Conservation (phyloP, 2,888 invertebrate genomes). For the Coremacera marginata region DNA sequence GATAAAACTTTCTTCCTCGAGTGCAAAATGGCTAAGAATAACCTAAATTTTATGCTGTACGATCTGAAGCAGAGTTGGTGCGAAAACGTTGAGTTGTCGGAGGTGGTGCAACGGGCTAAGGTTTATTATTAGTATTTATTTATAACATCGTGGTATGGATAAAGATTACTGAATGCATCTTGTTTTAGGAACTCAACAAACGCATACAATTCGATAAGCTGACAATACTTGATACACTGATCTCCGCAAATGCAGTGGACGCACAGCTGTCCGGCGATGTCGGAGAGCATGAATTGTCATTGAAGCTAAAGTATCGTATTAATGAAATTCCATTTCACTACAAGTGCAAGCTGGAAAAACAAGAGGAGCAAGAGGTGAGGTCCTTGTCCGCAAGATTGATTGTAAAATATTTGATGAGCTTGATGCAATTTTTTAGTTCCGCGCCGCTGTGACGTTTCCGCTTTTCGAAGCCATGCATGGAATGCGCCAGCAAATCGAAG, state of each 20-base stretch:
- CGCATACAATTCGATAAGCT: slow-evolving; percentile 58
- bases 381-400: neutral
- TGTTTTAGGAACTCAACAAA: slow-evolving; percentile 57
- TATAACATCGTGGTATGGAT: neutral
- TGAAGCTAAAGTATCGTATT: slow-evolving; percentile 59
- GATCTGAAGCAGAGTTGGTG: slow-evolving; percentile 47
- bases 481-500: slow-evolving; percentile 50
- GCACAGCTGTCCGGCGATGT: slow-evolving; percentile 28
- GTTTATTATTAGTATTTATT: slow-evolving; percentile 29
- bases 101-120: slow-evolving; percentile 48
- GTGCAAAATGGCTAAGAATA: slow-evolving; percentile 38
- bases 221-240: slow-evolving; percentile 51
- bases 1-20: slow-evolving; percentile 47
- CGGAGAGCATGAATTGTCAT: slow-evolving; percentile 21
- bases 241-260: slow-evolving; percentile 38
- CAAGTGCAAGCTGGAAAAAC: slow-evolving; percentile 55
- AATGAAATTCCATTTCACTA: slow-evolving; percentile 53
- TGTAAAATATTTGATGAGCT: neutral
- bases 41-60: slow-evolving; percentile 49
- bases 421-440: slow-evolving; percentile 51
- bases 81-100: slow-evolving; percentile 42
- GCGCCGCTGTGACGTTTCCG: slow-evolving; percentile 50
- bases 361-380: slow-evolving; percentile 40
- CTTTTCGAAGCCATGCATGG: slow-evolving; percentile 49
- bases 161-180: slow-evolving; percentile 32